These are phyloP conservation scores for Sesamia inferens DNA, from an alignment of 2,888 invertebrate species.

Conservation along the genomic window DNA sequence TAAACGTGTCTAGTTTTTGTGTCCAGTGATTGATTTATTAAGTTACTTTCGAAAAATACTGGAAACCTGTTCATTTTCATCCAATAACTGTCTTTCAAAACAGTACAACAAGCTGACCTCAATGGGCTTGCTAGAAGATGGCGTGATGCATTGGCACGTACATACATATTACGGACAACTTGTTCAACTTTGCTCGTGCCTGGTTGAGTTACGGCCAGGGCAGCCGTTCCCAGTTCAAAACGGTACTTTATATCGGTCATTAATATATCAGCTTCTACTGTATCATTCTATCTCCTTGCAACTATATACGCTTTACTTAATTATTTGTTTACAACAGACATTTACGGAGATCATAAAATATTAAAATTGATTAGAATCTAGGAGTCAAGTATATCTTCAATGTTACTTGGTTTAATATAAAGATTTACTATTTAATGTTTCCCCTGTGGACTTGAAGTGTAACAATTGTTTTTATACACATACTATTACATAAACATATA, in stretches of 20 bases:
- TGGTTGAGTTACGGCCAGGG: slow-evolving; percentile 43
- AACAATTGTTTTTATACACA: background rate
- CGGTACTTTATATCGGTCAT: slow-evolving; percentile 53
- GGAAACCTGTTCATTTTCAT: slow-evolving; percentile 7
- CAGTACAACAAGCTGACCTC: slow-evolving; percentile 21
- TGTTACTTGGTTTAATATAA: background rate
- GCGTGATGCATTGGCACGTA: slow-evolving; percentile 40
- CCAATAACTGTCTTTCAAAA: slow-evolving; percentile 36
- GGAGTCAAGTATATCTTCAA: slow-evolving; percentile 2
- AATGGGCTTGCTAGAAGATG: slow-evolving; percentile 42
- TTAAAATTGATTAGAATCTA: slow-evolving; percentile 8
- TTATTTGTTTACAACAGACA: slow-evolving; percentile 7
- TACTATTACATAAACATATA: too few species aligned
- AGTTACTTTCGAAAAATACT: background rate
- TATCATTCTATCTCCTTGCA: slow-evolving; percentile 13
- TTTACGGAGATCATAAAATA: slow-evolving; percentile 26
- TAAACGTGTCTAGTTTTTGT: slow-evolving; percentile 11
- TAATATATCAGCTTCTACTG: slow-evolving; percentile 40
- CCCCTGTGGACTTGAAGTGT: background rate
- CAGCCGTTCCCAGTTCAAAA: slow-evolving; percentile 45
- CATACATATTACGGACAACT: slow-evolving; percentile 42
- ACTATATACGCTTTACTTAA: slow-evolving; percentile 5
- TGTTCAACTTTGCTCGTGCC: slow-evolving; percentile 37
- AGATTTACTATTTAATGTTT: slow-evolving; percentile 1
- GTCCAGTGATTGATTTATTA: slow-evolving; percentile 6